phyloP scores from a whole-genome alignment of 2,797 vertebrate species.

The Okamejei kenojei region DNA sequence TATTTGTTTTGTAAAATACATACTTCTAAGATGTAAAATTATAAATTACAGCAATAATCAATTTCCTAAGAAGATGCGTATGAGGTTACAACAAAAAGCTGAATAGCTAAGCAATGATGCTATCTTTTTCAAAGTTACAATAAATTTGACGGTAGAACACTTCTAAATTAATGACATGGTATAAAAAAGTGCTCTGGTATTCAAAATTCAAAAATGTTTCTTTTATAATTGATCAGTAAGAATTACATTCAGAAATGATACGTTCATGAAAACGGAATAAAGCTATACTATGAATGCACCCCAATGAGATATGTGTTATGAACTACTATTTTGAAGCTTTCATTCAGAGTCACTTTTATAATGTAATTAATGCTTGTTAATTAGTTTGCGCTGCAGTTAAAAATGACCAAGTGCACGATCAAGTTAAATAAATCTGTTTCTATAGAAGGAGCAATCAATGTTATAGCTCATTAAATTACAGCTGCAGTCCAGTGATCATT shows the following conservation, averaged over 20 bases:
- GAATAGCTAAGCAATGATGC: background rate
- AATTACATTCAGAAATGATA: background rate
- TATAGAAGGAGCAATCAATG: slow-evolving; percentile 41
- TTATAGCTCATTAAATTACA: slow-evolving; percentile 42
- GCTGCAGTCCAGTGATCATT: slow-evolving; percentile 35
- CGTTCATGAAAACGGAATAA: background rate
- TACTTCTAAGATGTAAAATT: slow-evolving; percentile 4
- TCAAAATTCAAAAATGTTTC: background rate
- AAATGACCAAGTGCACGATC: slow-evolving; percentile 41
- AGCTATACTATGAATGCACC: background rate
- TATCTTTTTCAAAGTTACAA: background rate
- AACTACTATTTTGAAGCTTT: slow-evolving; percentile 22
- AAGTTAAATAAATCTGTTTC: slow-evolving; percentile 42
- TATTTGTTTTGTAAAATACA: slow-evolving; percentile 14
- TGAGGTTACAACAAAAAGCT: background rate
- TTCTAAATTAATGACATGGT: background rate
- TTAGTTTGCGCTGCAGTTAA: slow-evolving; percentile 40
- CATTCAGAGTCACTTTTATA: slow-evolving; percentile 20
- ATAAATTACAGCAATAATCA: slow-evolving; percentile 1
- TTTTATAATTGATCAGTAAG: background rate
- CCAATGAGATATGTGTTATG: background rate
- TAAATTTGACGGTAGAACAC: background rate
- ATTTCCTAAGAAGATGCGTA: background rate
- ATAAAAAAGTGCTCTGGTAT: background rate
- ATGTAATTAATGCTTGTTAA: slow-evolving; percentile 45